These are phyloP conservation scores for Nymphalis io DNA, from an alignment of 1,140 invertebrate genomes.

Conservation along the genomic window DNA sequence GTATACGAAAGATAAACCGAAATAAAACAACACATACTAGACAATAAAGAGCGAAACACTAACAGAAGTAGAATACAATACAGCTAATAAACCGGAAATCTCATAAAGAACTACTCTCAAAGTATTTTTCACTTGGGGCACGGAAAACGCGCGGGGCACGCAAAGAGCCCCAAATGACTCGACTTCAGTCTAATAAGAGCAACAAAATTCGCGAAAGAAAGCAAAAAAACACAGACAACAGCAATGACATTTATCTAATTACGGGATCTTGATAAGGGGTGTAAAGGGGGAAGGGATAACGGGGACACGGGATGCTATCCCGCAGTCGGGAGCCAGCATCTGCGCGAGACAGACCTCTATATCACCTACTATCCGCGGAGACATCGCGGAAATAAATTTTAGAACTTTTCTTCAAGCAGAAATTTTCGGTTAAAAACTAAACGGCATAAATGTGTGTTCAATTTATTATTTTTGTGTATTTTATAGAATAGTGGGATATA, in stretches of 20 bases:
- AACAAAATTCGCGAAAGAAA: slow-evolving; percentile 33
- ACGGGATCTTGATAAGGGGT: slow-evolving; percentile 72
- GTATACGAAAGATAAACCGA: not conserved
- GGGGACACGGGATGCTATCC: slow-evolving; percentile 47
- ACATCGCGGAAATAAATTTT: slow-evolving; percentile 13
- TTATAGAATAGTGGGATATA: slow-evolving; percentile 10
- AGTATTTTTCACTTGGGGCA: slow-evolving; percentile 11
- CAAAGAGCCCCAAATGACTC: slow-evolving; percentile 23
- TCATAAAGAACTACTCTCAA: slow-evolving; percentile 5
- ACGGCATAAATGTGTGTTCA: slow-evolving; percentile 28
- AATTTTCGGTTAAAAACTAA: slow-evolving; percentile 13
- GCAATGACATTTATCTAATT: slow-evolving; percentile 79
- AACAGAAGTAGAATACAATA: not conserved
- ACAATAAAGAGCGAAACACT: not conserved
- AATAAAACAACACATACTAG: not conserved
- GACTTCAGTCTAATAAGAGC: slow-evolving; percentile 25
- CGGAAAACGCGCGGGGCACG: slow-evolving; percentile 10
- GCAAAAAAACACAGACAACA: slow-evolving; percentile 60
- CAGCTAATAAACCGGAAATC: not conserved
- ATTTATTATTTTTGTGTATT: slow-evolving; percentile 8
- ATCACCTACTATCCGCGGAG: not conserved
- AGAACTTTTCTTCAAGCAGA: slow-evolving; percentile 26
- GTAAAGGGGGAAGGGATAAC: slow-evolving; percentile 44
- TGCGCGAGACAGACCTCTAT: slow-evolving; percentile 32
- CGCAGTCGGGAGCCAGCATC: slow-evolving; percentile 53